Evolutionary conservation across 2,113 vertebrate genomes (phyloP), one percentile per base, ranked within the genome.

Genomic region (Pterocles burchelli): DNA sequence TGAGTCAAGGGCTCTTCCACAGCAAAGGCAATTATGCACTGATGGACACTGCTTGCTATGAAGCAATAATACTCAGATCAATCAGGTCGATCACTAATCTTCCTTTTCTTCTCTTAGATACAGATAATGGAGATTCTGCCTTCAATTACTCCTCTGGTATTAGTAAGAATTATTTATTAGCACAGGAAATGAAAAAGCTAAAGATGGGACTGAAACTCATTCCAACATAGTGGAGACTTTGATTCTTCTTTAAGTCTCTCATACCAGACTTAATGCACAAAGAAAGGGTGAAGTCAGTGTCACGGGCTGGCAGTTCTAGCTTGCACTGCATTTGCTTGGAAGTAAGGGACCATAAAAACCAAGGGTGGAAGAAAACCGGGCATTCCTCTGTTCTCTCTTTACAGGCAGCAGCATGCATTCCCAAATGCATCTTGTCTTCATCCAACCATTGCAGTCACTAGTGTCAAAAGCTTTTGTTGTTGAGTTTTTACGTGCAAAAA

Each of bases 1-100:
- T 95, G 82, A 95, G 79, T 90, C 86, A 89, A 81, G 92, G 79
- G 65, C 68, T 86, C 88, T 77, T 93, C 89, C 34, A 25, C 1
- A 2, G 3, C 6, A 4, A 66, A 63, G 55, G 61, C 52, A 84
- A 33, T 80, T 74, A 38, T 10, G 33, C 19, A 5, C 45, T 77
- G 38, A 49, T 74, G 76, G 65, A 90, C 48, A 45, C 75, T 89
- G 45, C 66, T 91, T 48, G 36, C 75, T 74, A 4, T 71, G 78
- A 59, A 83, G 79, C 49, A 52, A 7, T 51, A 70, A 71, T 11
- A 55, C 6, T 38, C 54, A 71, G 55, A 83, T 83, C 85, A 48
- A 59, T 55, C 51, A 51, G 24, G 33, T 25, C 0, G 0, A 46
- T 57, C 62, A 20, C 29, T 74, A 58, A 73, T 33, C 68, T 83